A percentile compares a stretch with the other conserved stretches of the same genome.
Evolutionary conservation across 2,797 vertebrate genomes (phyloP).

Genomic region (Poeciliopsis presidionis): DNA sequence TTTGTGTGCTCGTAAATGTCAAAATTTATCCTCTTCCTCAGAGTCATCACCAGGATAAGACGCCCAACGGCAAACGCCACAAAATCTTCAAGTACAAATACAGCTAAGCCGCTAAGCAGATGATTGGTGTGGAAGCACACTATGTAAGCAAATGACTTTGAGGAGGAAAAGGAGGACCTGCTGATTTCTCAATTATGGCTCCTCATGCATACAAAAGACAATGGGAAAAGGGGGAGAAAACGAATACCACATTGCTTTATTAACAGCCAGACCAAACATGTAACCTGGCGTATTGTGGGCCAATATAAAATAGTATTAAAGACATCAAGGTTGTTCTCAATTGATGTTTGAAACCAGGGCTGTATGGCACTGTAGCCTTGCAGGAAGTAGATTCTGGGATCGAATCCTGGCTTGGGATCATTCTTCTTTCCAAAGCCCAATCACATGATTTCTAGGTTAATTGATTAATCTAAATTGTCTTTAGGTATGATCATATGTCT

Average conservation of each 20-base stretch:
- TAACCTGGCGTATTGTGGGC: slow-evolving; percentile 64
- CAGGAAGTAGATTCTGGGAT: neutral
- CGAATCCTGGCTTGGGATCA: neutral
- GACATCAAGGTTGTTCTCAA: neutral
- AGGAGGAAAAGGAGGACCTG: slow-evolving; percentile 75
- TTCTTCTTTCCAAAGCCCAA: neutral
- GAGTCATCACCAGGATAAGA: slow-evolving; percentile 75
- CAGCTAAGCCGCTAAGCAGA: slow-evolving; percentile 84
- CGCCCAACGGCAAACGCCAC: slow-evolving; percentile 72
- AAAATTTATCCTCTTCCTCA: slow-evolving; percentile 73
- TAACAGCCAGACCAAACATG: slow-evolving; percentile 72
- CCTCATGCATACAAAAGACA: slow-evolving; percentile 71
- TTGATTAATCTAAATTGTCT: neutral
- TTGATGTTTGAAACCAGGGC: neutral
- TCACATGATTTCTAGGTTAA: neutral
- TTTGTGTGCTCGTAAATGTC: slow-evolving; percentile 70
- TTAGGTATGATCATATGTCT: neutral
- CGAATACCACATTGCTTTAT: slow-evolving; percentile 68
- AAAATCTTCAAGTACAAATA: slow-evolving; percentile 87
- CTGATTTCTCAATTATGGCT: slow-evolving; percentile 86
- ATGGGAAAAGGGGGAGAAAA: slow-evolving; percentile 60
- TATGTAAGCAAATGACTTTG: slow-evolving; percentile 85
- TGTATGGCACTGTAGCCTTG: neutral
- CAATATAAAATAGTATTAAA: slow-evolving; percentile 62
- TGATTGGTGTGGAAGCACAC: slow-evolving; percentile 84